Evolutionary conservation across 2,797 vertebrate genomes (phyloP).

Genomic region (Acanthiza pusilla): DNA sequence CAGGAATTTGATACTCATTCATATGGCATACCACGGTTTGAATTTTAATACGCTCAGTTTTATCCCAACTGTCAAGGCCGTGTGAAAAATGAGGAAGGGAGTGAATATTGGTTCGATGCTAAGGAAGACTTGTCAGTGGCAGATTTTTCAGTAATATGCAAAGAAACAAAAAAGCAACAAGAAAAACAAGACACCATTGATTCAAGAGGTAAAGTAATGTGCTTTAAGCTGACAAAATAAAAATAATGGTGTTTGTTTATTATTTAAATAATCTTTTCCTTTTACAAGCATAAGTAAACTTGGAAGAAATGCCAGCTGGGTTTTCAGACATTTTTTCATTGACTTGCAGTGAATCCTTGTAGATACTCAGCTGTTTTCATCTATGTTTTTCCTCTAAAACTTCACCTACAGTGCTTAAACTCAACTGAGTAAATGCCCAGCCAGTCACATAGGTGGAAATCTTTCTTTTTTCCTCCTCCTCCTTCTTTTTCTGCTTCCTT

Average conservation of each 20-base stretch:
- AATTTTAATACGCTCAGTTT: not conserved
- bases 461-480: not conserved
- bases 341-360: not conserved
- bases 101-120: slow-evolving; percentile 73
- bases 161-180: not conserved
- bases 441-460: not conserved
- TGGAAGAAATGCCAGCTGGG: not conserved
- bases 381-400: not conserved
- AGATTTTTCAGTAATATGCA: not conserved
- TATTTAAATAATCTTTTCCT: not conserved
- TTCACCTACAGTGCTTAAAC: not conserved
- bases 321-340: not conserved
- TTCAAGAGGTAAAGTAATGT: not conserved
- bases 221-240: not conserved
- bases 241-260: not conserved
- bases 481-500: not conserved
- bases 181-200: not conserved
- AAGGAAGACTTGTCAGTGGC: slow-evolving; percentile 46
- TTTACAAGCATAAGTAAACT: not conserved
- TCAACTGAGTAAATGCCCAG: not conserved
- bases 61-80: slow-evolving; percentile 32
- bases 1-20: not conserved
- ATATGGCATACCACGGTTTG: not conserved
- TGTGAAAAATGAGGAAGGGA: slow-evolving; percentile 15
- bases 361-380: not conserved